Base-by-base conservation (phyloP, 37 sponge, comb jelly and placozoan genomes). In the Aplysina aerophoba region DNA sequence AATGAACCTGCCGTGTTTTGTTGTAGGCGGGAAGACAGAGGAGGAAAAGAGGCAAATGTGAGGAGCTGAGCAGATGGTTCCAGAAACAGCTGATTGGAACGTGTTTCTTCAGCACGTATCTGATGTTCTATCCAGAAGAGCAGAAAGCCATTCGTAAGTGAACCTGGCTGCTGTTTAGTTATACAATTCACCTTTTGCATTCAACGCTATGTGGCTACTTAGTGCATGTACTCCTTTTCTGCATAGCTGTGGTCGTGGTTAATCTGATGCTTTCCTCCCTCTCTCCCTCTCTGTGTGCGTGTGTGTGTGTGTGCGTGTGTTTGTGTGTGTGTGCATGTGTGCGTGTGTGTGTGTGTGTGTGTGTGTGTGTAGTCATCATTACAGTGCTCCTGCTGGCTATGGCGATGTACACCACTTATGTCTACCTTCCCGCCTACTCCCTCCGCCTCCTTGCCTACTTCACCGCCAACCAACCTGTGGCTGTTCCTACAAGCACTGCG, bases 341-440 rank as follows among this genome's bases (percentile, higher is more conserved):
- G n/a, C n/a, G n/a, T n/a, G n/a, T n/a, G n/a, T n/a, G n/a, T n/a
- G n/a, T n/a, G n/a, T 44, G 53, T 81, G 17, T 36, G 1, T 83
- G 33, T 57, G 15, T 59, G 14, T 33, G 13, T 60, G 24, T 85
- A 91, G 91, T 83, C 61, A 27, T 25, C 11, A n/a, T 91, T 27
- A 35, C 84, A 25, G 54, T 79, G 1, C 27, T 78, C 2, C 56
- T 91, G 38, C 65, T 91, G 41, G 50, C 84, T 25, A 87, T 87
- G 91, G 34, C 78, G 21, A 30, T 85, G 66, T 91, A 91, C 67
- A 87, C 91, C 6, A 55, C 73, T 21, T 30, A 80, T 13, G 84
- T 73, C 14, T 91, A 91, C 44, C 82, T 91, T 0, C 91, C 91
- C 16, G 20, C 81, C 6, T 86, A 91, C 69, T 16, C 83, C 61